Conservation (phyloP, 2,113 vertebrate genomes). For the Myodes glareolus region DNA sequence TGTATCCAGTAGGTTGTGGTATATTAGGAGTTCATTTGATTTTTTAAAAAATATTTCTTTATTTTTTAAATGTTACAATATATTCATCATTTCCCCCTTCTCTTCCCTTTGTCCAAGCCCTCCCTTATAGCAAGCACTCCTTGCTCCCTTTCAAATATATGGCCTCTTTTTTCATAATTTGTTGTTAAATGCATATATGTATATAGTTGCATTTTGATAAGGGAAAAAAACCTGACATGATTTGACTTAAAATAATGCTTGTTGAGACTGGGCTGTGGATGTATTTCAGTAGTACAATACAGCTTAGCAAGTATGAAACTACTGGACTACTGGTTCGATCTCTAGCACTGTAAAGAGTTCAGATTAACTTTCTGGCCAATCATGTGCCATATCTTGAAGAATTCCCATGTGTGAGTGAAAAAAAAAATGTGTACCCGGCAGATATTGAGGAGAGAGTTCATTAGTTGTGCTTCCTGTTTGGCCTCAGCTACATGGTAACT, state of each 20-base stretch:
- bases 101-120: background rate
- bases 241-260: background rate
- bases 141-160: background rate
- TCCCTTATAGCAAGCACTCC: background rate
- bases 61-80: background rate
- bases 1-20: background rate
- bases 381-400: background rate
- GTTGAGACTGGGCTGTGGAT: background rate
- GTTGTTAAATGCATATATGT: background rate
- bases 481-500: background rate
- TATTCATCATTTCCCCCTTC: background rate
- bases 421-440: background rate
- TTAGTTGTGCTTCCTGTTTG: background rate
- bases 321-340: background rate
- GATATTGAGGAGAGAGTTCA: background rate
- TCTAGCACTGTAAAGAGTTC: background rate
- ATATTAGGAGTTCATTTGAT: background rate
- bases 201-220: background rate
- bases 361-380: background rate
- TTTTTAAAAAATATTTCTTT: background rate
- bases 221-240: background rate
- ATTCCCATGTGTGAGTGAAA: background rate
- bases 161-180: background rate
- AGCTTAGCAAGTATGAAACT: background rate
- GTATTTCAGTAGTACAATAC: background rate